phyloP scores from a whole-genome alignment of 2,888 invertebrate genomes.

The Plutella xylostella region DNA sequence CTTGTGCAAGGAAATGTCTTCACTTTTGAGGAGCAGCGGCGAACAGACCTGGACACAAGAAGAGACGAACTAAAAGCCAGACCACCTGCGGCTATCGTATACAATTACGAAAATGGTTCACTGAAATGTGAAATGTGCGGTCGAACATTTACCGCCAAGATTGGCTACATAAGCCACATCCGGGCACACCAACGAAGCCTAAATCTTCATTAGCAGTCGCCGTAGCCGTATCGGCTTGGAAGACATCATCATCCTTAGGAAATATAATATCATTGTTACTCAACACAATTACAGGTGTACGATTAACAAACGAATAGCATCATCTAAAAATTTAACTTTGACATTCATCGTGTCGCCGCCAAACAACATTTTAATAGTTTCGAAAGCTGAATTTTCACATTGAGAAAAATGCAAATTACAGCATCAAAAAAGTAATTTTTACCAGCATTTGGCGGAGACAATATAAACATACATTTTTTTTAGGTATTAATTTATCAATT shows the following conservation, averaged over 20 bases:
- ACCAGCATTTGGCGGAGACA: neutral
- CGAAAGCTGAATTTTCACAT: neutral
- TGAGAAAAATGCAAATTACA: neutral
- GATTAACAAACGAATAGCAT: neutral
- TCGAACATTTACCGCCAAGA: too few relatives aligned
- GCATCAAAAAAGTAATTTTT: slow-evolving; percentile 11
- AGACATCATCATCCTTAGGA: neutral
- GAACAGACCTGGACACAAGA: too few relatives aligned
- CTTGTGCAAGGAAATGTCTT: too few relatives aligned
- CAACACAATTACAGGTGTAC: neutral
- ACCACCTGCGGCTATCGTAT: too few relatives aligned
- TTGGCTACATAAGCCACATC: too few relatives aligned
- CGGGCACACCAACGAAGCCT: too few relatives aligned
- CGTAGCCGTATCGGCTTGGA: too few relatives aligned
- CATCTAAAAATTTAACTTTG: neutral
- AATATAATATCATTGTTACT: neutral
- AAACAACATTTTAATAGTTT: neutral
- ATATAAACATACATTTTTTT: neutral
- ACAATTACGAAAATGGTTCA: too few relatives aligned
- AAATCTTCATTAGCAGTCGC: too few relatives aligned
- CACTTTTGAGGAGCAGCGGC: too few relatives aligned
- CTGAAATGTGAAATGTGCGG: too few relatives aligned
- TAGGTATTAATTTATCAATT: neutral
- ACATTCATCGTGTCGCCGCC: neutral
- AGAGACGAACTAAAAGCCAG: too few relatives aligned